Evolutionary conservation across 2,888 invertebrate species (phyloP).

Genomic region (Maniola hyperantus): DNA sequence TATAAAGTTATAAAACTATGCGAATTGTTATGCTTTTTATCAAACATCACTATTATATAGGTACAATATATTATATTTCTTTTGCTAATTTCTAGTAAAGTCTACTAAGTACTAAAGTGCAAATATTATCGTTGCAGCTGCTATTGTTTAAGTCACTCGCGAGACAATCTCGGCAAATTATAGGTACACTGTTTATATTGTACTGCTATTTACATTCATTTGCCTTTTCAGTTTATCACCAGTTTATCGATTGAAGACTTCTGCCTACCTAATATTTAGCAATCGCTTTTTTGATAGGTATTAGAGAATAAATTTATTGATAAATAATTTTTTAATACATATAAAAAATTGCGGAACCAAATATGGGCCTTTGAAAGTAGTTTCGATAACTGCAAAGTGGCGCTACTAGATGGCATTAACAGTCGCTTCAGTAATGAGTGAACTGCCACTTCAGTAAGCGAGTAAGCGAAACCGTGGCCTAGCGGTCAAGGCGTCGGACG

Average conservation of each 20-base stretch:
- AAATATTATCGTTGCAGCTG: slow-evolving; percentile 76
- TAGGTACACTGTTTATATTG: slow-evolving; percentile 75
- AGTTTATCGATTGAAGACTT: slow-evolving; percentile 16
- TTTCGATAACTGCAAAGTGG: too few species aligned
- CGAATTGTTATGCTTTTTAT: slow-evolving; percentile 27
- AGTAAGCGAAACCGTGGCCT: too few species aligned
- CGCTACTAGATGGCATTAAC: too few species aligned
- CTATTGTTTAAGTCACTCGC: slow-evolving; percentile 82
- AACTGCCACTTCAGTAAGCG: too few species aligned
- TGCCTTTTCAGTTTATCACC: slow-evolving; percentile 26
- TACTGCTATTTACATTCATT: slow-evolving; percentile 60
- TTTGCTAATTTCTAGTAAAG: slow-evolving; percentile 25
- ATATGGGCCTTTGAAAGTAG: too few species aligned
- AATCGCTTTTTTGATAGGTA: slow-evolving; percentile 33
- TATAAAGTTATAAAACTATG: not conserved
- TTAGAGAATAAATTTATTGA: slow-evolving; percentile 31
- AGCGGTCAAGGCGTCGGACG: too few species aligned
- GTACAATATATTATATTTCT: slow-evolving; percentile 18
- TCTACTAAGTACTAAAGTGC: slow-evolving; percentile 60
- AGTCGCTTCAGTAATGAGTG: too few species aligned
- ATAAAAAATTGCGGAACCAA: too few species aligned
- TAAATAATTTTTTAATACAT: too few species aligned
- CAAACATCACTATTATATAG: not conserved
- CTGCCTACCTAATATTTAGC: slow-evolving; percentile 19
- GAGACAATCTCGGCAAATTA: slow-evolving; percentile 71